Evolutionary conservation across 1,140 invertebrate genomes (phyloP).

Genomic region (Drosophila sechellia): DNA sequence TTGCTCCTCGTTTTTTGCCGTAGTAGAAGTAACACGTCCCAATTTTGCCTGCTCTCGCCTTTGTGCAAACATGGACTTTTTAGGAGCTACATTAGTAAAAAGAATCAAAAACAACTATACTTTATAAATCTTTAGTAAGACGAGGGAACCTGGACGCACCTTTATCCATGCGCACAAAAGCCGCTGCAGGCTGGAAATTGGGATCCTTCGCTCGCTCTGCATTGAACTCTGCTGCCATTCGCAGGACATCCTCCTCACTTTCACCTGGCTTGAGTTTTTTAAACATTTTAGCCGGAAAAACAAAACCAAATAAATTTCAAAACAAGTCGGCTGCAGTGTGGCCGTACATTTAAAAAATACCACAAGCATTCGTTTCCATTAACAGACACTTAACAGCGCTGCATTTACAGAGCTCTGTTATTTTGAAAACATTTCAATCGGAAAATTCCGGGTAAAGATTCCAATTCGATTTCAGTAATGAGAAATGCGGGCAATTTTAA

Average conservation of each 20-base stretch:
- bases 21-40: constrained; percentile 8
- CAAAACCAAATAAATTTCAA: constrained; percentile 11
- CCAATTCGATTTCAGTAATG: background rate
- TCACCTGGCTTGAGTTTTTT: constrained; percentile 88
- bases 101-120: background rate
- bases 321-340: constrained; percentile 13
- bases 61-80: constrained; percentile 77
- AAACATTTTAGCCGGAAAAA: constrained; percentile 84
- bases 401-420: background rate
- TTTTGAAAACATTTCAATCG: background rate
- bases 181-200: constrained; percentile 86
- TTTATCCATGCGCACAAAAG: constrained; percentile 86
- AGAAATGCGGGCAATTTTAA: background rate
- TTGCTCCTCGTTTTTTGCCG: background rate
- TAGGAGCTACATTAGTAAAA: constrained; percentile 28
- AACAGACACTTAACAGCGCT: background rate
- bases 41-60: constrained; percentile 67
- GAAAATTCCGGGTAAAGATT: background rate
- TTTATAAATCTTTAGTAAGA: background rate
- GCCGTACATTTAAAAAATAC: background rate
- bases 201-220: constrained; percentile 85
- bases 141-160: constrained; percentile 26
- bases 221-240: constrained; percentile 89
- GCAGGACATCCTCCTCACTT: constrained; percentile 88
- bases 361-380: background rate